phyloP scores from a whole-genome alignment of 2,888 invertebrate species.

The Amphipoea oculea region DNA sequence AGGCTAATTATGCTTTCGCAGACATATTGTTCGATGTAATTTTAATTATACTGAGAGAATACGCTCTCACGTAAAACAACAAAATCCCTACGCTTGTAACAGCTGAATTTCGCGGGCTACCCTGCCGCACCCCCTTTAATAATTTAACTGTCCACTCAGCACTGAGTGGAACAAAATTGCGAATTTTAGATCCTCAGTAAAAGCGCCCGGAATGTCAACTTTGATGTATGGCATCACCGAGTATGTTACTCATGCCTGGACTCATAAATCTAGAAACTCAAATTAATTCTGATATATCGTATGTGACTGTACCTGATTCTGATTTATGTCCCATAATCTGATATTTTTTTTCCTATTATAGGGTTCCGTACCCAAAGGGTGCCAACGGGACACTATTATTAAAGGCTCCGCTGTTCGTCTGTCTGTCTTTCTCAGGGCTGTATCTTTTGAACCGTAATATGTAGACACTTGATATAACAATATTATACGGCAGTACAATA shows the following conservation, averaged over 20 bases:
- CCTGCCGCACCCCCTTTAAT: not conserved
- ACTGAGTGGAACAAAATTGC: slow-evolving; percentile 5
- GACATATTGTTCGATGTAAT: not conserved
- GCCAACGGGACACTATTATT: too few species aligned
- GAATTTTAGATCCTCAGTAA: not conserved
- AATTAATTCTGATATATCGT: slow-evolving; percentile 34
- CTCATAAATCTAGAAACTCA: slow-evolving; percentile 35
- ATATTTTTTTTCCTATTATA: not conserved
- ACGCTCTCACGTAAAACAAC: not conserved
- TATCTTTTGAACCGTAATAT: too few species aligned
- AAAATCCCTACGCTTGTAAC: not conserved
- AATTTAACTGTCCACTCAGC: not conserved
- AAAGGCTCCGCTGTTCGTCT: too few species aligned
- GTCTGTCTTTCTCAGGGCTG: too few species aligned
- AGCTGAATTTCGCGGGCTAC: not conserved
- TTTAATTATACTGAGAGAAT: not conserved
- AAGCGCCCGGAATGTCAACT: slow-evolving; percentile 17
- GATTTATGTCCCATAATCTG: slow-evolving; percentile 33
- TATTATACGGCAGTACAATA: too few species aligned
- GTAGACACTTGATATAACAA: too few species aligned
- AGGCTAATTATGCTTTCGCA: not conserved
- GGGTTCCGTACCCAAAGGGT: not conserved
- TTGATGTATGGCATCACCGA: slow-evolving; percentile 24
- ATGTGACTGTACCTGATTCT: slow-evolving; percentile 9
- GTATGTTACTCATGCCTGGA: slow-evolving; percentile 19